Evolutionary conservation across 2,797 vertebrate genomes (phyloP).

Genomic region (Enteromius afrohamiltoni): DNA sequence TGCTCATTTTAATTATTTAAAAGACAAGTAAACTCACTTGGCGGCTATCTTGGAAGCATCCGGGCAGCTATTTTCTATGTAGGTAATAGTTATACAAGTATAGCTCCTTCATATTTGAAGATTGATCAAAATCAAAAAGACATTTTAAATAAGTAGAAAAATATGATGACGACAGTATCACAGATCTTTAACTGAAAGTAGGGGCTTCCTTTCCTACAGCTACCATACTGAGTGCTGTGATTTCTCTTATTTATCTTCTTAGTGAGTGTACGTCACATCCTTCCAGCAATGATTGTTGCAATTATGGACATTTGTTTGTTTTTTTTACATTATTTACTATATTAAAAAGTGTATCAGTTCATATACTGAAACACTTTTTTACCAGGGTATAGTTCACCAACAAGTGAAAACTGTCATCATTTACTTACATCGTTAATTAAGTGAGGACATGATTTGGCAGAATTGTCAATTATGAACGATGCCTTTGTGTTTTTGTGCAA

Average conservation of each 20-base stretch:
- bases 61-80: constrained; percentile 23
- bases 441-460: not conserved
- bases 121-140: not conserved
- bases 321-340: constrained; percentile 22
- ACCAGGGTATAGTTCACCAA: not conserved
- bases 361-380: not conserved
- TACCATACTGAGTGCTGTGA: not conserved
- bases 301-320: not conserved
- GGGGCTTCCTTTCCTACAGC: not conserved
- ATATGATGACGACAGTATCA: not conserved
- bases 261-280: not conserved
- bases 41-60: constrained; percentile 1
- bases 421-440: not conserved
- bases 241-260: not conserved
- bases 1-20: not conserved
- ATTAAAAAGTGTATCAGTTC: not conserved
- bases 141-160: not conserved
- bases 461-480: constrained; percentile 2
- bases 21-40: constrained; percentile 5
- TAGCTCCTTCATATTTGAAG: not conserved
- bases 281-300: not conserved
- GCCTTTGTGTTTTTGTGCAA: constrained; percentile 15
- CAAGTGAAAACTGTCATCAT: not conserved
- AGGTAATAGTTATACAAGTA: not conserved
- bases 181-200: not conserved